phyloP scores from a whole-genome alignment of 2,797 vertebrate species.

The Hypotaenidia okinawae region DNA sequence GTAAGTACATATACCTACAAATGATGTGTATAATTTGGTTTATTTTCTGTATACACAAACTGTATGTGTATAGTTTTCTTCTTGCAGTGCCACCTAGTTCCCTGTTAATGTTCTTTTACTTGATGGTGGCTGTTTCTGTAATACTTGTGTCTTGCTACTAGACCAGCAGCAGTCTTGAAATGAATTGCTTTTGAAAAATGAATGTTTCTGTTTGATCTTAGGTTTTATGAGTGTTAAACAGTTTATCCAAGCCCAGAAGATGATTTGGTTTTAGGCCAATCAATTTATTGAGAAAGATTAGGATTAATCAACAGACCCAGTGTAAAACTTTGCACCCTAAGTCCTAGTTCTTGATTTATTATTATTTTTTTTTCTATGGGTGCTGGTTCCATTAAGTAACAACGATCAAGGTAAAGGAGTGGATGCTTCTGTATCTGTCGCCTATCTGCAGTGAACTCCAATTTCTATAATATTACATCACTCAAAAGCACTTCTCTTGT shows the following conservation, averaged over 20 bases:
- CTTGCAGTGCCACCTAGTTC: neutral
- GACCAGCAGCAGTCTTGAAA: neutral
- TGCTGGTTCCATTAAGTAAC: neutral
- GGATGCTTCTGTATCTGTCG: neutral
- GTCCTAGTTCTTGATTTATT: neutral
- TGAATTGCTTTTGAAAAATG: neutral
- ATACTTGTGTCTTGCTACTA: neutral
- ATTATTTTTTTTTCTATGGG: fast-evolving
- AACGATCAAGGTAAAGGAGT: neutral
- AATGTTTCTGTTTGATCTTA: neutral
- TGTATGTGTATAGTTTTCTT: neutral
- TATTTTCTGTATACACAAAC: neutral
- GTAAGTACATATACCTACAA: neutral
- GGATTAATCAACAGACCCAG: neutral
- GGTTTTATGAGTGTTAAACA: neutral
- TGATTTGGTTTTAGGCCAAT: neutral
- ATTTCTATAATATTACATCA: neutral
- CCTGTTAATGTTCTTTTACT: neutral
- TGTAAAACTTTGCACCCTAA: neutral
- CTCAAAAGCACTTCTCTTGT: neutral
- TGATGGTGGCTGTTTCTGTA: neutral
- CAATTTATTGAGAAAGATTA: neutral
- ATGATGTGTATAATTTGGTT: neutral
- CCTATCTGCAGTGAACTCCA: neutral
- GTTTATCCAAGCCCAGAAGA: neutral